Base-by-base conservation (phyloP, 1,140 invertebrate species). In the Sminthurinus signatus region DNA sequence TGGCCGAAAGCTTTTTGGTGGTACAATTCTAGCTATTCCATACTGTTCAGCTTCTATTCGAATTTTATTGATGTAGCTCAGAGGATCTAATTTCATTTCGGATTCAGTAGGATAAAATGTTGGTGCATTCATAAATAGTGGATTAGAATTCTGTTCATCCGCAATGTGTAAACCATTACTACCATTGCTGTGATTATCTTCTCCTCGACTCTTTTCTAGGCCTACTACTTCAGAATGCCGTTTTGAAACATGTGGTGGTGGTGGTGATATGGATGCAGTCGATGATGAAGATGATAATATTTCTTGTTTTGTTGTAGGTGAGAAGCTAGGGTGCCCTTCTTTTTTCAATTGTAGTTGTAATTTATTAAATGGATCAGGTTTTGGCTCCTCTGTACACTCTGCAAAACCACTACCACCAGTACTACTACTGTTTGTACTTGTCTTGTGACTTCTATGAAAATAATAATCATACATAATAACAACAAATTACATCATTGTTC, bases 11-110 rank as follows among this genome's bases (percentile, higher is more conserved):
- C 81, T 86, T 5, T 80, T 74, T 0, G 93, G 93, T n/a, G 93
- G 89, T 31, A 96, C 85, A 39, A 96, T 88, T 73, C 87, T 83
- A 73, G 91, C 95, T 65, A 96, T 85, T 0, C 93, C 93, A 77
- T 85, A 93, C 61, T 86, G 83, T 62, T 90, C 86, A 0, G 89
- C 91, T 62, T 84, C 78, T 0, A 84, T 81, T 56, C 85, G 81
- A 25, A 96, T 93, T 67, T 87, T 85, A 65, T 90, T 86, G 65
- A 96, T 91, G 72, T 91, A 97, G 67, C 87, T 84, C 1, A 96
- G 79, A 0, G 93, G 93, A 81, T 96, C 91, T 75, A 88, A 83
- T 8, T 5, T 36, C 32, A 36, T 8, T 8, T 36, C 5, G 15
- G 15, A 36, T 36, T 88, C 88, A 0, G 84, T 84, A 0, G 91